Conservation (phyloP, 2,113 vertebrate genomes). For the Taurulus bubalis region DNA sequence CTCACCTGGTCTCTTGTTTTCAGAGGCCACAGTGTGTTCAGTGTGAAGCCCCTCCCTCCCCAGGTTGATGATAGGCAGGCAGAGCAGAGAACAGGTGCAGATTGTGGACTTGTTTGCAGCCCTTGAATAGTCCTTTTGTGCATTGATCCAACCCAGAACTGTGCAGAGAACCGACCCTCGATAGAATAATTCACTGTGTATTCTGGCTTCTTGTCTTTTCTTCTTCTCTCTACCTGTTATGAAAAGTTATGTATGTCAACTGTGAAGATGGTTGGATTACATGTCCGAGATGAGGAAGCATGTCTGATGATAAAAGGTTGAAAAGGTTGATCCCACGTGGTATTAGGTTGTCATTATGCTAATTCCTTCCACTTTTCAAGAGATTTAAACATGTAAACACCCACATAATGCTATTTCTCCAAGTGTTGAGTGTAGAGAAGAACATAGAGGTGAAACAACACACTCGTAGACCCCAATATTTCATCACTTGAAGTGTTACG, state of each 20-base stretch:
- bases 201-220: neutral
- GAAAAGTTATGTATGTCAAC: neutral
- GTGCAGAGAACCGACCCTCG: slow-evolving; percentile 37
- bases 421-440: neutral
- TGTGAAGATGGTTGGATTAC: neutral
- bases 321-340: slow-evolving; percentile 7
- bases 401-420: neutral
- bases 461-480: neutral
- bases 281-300: neutral
- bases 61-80: slow-evolving; percentile 54
- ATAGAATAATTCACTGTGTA: slow-evolving; percentile 28
- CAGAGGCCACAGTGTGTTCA: slow-evolving; percentile 36
- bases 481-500: neutral
- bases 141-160: slow-evolving; percentile 13
- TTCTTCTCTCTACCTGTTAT: neutral
- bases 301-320: neutral
- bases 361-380: slow-evolving; percentile 24
- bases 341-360: slow-evolving; percentile 17
- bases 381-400: slow-evolving; percentile 37
- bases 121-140: slow-evolving; percentile 73
- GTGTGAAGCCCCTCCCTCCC: slow-evolving; percentile 53
- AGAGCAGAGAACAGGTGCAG: slow-evolving; percentile 74
- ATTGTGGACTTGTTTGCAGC: slow-evolving; percentile 47
- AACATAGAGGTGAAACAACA: slow-evolving; percentile 5
- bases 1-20: slow-evolving; percentile 43